Evolutionary conservation across 2,888 invertebrate species (phyloP).

Genomic region (Encarsia formosa): DNA sequence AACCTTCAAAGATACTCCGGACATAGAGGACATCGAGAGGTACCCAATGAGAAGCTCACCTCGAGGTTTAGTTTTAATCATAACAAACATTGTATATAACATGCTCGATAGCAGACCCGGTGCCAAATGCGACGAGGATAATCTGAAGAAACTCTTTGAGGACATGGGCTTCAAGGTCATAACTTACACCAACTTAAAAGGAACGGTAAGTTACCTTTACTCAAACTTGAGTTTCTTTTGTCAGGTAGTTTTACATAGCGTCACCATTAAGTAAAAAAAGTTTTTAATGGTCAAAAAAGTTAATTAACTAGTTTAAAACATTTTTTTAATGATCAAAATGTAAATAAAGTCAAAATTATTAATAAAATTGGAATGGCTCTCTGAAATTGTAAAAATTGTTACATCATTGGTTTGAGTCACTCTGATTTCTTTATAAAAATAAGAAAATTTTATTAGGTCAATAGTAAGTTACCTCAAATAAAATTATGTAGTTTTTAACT

Average conservation of each 20-base stretch:
- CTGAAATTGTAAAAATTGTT: too few relatives aligned
- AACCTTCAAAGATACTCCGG: slow-evolving; percentile 36
- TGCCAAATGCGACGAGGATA: slow-evolving; percentile 38
- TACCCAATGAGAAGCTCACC: slow-evolving; percentile 46
- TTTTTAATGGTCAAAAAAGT: too few relatives aligned
- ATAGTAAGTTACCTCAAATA: neutral
- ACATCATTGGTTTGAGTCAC: too few relatives aligned
- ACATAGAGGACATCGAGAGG: slow-evolving; percentile 29
- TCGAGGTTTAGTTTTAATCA: slow-evolving; percentile 44
- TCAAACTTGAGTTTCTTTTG: too few relatives aligned
- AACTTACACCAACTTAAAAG: slow-evolving; percentile 33
- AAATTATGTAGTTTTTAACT: slow-evolving; percentile 1
- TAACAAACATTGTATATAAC: slow-evolving; percentile 39
- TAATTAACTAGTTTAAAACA: too few relatives aligned
- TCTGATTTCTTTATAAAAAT: too few relatives aligned
- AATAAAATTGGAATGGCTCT: too few relatives aligned
- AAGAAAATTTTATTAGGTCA: too few relatives aligned
- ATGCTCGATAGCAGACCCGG: slow-evolving; percentile 26
- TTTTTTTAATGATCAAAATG: neutral
- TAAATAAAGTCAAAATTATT: too few relatives aligned
- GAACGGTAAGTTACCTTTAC: slow-evolving; percentile 32
- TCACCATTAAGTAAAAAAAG: too few relatives aligned
- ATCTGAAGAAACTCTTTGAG: slow-evolving; percentile 39
- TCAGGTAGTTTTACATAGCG: too few relatives aligned
- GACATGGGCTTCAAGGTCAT: slow-evolving; percentile 45